A percentile compares a stretch with the other conserved stretches of the same genome.
Evolutionary conservation across 2,797 vertebrate species (phyloP).

Genomic region (Trichosurus vulpecula): DNA sequence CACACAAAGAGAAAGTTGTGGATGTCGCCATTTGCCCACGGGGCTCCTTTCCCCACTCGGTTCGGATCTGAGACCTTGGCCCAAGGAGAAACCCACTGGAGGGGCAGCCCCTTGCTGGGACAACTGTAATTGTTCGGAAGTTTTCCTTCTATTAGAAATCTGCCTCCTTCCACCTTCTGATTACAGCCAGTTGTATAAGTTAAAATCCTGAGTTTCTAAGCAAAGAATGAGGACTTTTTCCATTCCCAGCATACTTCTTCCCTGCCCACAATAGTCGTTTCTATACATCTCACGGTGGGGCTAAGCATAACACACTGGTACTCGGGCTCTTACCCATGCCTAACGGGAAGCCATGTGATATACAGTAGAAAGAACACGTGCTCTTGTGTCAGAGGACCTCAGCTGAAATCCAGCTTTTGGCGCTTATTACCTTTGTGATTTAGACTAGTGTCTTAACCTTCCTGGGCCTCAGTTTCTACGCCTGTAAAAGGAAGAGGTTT

Average conservation of each 20-base stretch:
- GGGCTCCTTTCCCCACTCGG: background rate
- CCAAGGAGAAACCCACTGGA: background rate
- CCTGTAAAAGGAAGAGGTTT: background rate
- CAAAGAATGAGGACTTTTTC: background rate
- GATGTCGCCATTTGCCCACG: background rate
- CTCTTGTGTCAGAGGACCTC: background rate
- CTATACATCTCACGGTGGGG: background rate
- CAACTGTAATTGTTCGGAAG: background rate
- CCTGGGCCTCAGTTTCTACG: background rate
- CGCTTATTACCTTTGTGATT: background rate
- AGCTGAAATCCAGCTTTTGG: background rate
- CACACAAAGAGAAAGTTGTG: background rate
- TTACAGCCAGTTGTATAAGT: background rate
- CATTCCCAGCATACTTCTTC: background rate
- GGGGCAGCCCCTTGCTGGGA: background rate
- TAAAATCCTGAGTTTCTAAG: background rate
- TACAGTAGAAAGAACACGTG: background rate
- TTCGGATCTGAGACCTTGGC: background rate
- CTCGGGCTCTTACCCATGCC: background rate
- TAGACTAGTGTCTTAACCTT: background rate
- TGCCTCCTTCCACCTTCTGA: background rate
- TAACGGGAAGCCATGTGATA: background rate
- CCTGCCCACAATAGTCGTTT: background rate
- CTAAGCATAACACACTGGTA: no score
- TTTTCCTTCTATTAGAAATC: background rate